Evolutionary conservation across 2,888 invertebrate genomes (phyloP).

Genomic region (Drosophila neutralis): DNA sequence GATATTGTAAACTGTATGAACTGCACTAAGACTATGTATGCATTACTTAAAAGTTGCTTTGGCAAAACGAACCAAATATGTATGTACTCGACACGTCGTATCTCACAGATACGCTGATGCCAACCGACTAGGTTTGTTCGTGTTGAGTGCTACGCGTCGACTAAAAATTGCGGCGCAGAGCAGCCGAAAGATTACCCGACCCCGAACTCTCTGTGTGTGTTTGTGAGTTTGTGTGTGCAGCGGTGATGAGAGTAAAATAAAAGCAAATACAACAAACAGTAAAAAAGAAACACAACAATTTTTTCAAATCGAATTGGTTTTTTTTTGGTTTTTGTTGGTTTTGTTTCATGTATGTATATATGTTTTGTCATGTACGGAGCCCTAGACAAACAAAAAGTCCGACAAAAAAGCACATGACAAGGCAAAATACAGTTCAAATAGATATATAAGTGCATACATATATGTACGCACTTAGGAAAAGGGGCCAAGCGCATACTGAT

Average conservation of each 20-base stretch:
- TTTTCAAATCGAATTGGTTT: conserved; percentile 69
- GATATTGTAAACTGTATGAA: conserved; percentile 2
- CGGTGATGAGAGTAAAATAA: conserved; percentile 56
- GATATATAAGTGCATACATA: conserved; percentile 7
- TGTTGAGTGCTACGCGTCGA: conserved; percentile 81
- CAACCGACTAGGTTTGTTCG: conserved; percentile 72
- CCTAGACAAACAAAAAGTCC: conserved; percentile 51
- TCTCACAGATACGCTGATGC: conserved; percentile 71
- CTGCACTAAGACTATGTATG: conserved; percentile 19
- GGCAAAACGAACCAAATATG: conserved; percentile 44
- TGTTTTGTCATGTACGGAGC: conserved; percentile 21
- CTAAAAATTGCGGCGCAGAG: conserved; percentile 57
- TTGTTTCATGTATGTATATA: conserved; percentile 34
- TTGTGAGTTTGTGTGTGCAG: conserved; percentile 6
- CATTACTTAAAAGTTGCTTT: conserved; percentile 16
- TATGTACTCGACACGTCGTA: conserved; percentile 68
- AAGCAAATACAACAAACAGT: conserved; percentile 9
- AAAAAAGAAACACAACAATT: conserved; percentile 15
- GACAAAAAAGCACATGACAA: conserved; percentile 76
- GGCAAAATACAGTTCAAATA: conserved; percentile 46
- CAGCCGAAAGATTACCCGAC: conserved; percentile 61
- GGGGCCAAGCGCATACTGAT: conserved; percentile 63
- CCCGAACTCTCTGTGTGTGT: conserved; percentile 18
- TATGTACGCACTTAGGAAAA: conserved; percentile 29
- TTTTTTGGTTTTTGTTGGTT: conserved; percentile 28